Conservation (phyloP, 2,797 vertebrate species). For the Chrosomus eos region DNA sequence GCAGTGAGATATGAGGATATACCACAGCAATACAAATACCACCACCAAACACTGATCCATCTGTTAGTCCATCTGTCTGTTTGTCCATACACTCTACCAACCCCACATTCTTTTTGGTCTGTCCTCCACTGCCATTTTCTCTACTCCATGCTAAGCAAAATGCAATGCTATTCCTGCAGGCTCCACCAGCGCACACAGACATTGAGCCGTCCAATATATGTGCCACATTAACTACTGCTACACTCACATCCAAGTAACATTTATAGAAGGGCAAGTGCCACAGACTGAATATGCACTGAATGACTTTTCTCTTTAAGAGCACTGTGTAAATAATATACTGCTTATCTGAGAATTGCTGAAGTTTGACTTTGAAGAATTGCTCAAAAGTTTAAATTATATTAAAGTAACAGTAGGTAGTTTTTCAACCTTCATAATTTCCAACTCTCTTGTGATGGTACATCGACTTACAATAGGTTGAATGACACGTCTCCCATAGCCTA, state of each 20-base stretch:
- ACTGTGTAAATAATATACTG: not conserved
- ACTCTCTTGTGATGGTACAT: no score
- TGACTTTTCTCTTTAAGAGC: not conserved
- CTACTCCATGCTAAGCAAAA: not conserved
- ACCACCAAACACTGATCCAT: slow-evolving; percentile 58
- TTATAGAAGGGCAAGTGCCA: not conserved
- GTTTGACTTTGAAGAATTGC: not conserved
- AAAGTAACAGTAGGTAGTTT: no score
- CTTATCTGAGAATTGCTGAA: not conserved
- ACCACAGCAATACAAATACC: slow-evolving; percentile 68
- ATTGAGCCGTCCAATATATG: not conserved
- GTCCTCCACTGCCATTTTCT: slow-evolving; percentile 2
- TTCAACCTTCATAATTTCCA: no score
- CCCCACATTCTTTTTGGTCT: not conserved
- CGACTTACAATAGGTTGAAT: no score
- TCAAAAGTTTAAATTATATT: not conserved
- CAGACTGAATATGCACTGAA: not conserved
- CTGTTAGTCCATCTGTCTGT: slow-evolving; percentile 24
- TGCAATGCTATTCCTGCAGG: slow-evolving; percentile 16
- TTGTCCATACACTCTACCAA: not conserved
- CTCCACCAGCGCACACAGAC: not conserved
- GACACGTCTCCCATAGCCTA: no score
- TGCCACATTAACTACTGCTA: slow-evolving; percentile 24
- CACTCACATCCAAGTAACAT: not conserved
- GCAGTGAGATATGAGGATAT: slow-evolving; percentile 21